Evolutionary conservation across 2,888 invertebrate genomes (phyloP).

Genomic region (Apodemia hepburni): DNA sequence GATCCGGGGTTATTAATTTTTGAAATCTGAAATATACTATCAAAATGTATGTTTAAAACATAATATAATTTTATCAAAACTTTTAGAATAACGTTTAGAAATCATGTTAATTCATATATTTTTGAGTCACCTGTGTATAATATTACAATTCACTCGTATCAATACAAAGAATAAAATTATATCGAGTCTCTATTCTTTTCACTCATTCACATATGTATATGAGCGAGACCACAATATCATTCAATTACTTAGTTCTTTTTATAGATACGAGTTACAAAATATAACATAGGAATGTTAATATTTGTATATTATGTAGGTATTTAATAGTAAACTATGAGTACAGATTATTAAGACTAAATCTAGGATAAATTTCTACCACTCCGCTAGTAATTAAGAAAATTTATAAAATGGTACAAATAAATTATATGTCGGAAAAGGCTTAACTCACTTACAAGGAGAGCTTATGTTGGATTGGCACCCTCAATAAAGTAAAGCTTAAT

Average conservation of each 20-base stretch:
- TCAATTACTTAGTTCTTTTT: neutral
- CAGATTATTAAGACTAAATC: neutral
- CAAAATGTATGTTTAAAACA: too few species aligned
- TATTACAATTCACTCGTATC: neutral
- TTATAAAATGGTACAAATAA: neutral
- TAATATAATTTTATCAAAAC: too few species aligned
- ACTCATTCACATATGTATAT: neutral
- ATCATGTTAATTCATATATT: neutral
- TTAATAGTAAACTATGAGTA: neutral
- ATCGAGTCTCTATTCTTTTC: neutral
- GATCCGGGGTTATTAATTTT: too few species aligned
- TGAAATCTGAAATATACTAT: too few species aligned
- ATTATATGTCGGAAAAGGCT: neutral
- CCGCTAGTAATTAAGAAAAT: neutral
- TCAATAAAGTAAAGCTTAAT: too few species aligned
- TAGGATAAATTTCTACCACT: neutral
- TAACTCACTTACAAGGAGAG: too few species aligned
- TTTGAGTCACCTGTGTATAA: constrained; percentile 3
- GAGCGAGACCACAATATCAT: neutral
- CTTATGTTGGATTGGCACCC: too few species aligned
- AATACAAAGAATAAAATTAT: neutral
- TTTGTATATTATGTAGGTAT: neutral
- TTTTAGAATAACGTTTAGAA: neutral
- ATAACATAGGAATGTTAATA: neutral
- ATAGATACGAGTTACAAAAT: neutral